Conservation (phyloP, 2,888 invertebrate genomes). For the Protophormia terraenovae region DNA sequence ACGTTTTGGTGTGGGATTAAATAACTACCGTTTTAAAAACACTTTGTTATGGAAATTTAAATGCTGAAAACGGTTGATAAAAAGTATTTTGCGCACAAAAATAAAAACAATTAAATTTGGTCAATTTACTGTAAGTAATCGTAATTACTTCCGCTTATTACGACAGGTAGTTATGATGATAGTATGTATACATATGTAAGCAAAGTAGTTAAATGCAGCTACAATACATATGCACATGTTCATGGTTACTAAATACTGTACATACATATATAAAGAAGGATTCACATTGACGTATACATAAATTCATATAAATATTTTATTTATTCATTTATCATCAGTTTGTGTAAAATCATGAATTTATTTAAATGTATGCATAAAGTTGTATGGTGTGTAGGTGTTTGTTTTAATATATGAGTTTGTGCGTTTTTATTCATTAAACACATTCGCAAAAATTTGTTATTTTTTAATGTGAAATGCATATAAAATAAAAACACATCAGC, state of each 20-base stretch:
- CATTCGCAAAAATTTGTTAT: conserved; percentile 18
- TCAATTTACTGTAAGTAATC: conserved; percentile 70
- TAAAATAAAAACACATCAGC: conserved; percentile 34
- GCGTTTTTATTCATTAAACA: conserved; percentile 31
- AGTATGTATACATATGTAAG: too few relatives aligned
- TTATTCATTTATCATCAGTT: conserved; percentile 31
- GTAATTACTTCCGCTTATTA: conserved; percentile 70
- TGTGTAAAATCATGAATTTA: conserved; percentile 27
- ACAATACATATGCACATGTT: background rate
- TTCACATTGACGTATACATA: background rate
- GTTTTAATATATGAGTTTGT: background rate
- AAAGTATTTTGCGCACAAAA: conserved; percentile 51
- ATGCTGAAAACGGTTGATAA: conserved; percentile 42
- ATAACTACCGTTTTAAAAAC: conserved; percentile 1
- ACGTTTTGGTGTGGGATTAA: background rate
- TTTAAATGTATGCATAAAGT: background rate
- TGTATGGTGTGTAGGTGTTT: background rate
- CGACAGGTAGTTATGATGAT: conserved; percentile 62
- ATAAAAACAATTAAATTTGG: conserved; percentile 69
- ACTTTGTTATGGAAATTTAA: conserved; percentile 46
- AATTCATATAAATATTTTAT: conserved; percentile 22
- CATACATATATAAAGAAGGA: background rate
- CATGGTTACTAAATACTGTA: too few relatives aligned
- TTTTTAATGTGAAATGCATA: conserved; percentile 24
- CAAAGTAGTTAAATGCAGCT: conserved; percentile 42